Base-by-base conservation (phyloP, 1,140 invertebrate species). In the Zaprionus taronus region DNA sequence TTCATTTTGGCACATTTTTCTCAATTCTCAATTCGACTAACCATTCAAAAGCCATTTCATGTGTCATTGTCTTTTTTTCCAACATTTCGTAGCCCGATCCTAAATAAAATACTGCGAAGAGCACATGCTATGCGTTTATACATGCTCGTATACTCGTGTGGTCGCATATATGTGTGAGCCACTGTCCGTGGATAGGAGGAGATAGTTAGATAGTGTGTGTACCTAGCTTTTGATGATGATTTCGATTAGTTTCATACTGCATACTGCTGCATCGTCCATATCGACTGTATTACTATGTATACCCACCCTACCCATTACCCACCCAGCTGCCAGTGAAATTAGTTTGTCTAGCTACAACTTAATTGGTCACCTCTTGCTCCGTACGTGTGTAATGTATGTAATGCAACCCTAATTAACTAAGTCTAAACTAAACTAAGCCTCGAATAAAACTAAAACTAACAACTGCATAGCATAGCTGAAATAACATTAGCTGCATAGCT, bases 41-140 rank as follows among this genome's bases (percentile, higher is more conserved):
- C 81, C 91, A 92, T 92, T 89, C 74, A 92, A 92, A 92, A 92
- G 82, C 91, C 91, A 91, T 92, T 92, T 92, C 91, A 92, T 87
- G 86, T 86, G 83, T 81, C 81, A 83, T 87, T 87, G 72, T 91
- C 89, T 85, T 90, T 84, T 92, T 87, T 91, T 77, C 76, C 87
- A 92, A 85, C 81, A 84, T 85, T 81, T 84, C 67, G 73, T 79
- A 85, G 91, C 91, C 91, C 71, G 72, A 80, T 91, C 91, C 89
- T 76, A 78, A 91, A 91, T 90, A 90, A 90, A 90, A 90, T 90
- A 91, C 86, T 75, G 83, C 82, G 86, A 85, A 90, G 72, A 90
- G 84, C 85, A 90, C 85, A 90, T 77, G 71, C 62, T 68, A 63
- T 76, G 34, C 64, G 63, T 77, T 66, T 68, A 69, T 80, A 58